A percentile compares a stretch with the other conserved stretches of the same genome.
Evolutionary conservation across 2,888 invertebrate species (phyloP).

Genomic region (Galeopsomyia nigrocyanea): DNA sequence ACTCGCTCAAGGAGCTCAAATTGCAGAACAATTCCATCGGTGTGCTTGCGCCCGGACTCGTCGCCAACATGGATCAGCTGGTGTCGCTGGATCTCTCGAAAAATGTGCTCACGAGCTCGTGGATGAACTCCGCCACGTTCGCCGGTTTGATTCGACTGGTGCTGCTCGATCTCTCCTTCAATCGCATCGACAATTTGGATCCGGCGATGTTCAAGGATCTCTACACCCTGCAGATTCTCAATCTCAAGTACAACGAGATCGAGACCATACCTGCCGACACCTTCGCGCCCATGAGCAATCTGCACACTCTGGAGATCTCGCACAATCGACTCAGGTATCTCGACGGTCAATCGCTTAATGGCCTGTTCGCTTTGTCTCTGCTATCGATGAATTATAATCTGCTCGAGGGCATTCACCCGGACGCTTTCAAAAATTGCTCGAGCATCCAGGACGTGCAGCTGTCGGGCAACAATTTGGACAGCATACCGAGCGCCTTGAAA

Average conservation of each 20-base stretch:
- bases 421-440: slow-evolving; percentile 92
- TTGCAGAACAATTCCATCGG: slow-evolving; percentile 92
- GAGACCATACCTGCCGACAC: slow-evolving; percentile 89
- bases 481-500: slow-evolving; percentile 84
- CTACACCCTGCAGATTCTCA: slow-evolving; percentile 90
- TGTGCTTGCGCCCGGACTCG: slow-evolving; percentile 86
- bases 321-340: slow-evolving; percentile 88
- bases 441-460: slow-evolving; percentile 91
- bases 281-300: slow-evolving; percentile 91
- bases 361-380: slow-evolving; percentile 87
- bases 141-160: slow-evolving; percentile 90
- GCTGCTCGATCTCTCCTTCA: slow-evolving; percentile 87
- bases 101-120: slow-evolving; percentile 88
- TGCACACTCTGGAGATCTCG: slow-evolving; percentile 89
- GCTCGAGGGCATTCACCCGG: slow-evolving; percentile 85
- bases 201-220: slow-evolving; percentile 89
- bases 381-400: slow-evolving; percentile 89
- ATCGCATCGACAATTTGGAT: slow-evolving; percentile 84
- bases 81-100: slow-evolving; percentile 87
- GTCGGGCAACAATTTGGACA: slow-evolving; percentile 86
- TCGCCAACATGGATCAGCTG: slow-evolving; percentile 88
- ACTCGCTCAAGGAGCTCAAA: slow-evolving; percentile 88
- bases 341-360: slow-evolving; percentile 89
- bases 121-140: slow-evolving; percentile 89
- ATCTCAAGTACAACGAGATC: slow-evolving; percentile 87